Base-by-base conservation (phyloP, 1,140 invertebrate species). In the Dendrolimus punctatus region DNA sequence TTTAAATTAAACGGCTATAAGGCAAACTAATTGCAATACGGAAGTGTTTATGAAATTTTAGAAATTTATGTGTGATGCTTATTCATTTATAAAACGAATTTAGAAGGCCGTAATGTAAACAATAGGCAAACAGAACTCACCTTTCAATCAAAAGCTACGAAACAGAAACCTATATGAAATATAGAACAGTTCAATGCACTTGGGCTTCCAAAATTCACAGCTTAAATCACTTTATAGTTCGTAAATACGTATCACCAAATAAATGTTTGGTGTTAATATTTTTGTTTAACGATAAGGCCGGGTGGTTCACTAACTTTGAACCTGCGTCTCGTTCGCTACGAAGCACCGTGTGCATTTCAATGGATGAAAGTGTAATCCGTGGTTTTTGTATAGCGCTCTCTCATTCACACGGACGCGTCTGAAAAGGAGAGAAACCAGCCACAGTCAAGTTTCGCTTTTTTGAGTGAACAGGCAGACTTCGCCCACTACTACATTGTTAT, bases 331-430 rank as follows among this genome's bases (percentile, higher is more conserved):
- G 62, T 60, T 71, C 72, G 57, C 65, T 57, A 68, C 73, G 74
- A 69, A 73, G 82, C 71, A 74, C 76, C 79, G 82, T 77, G 79
- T 84, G 80, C 82, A 77, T 82, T 82, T 85, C 82, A 74, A 80
- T 74, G 72, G 80, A 84, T 80, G 82, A 85, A 85, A 82, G 82
- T 84, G 73, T 85, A 84, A 80, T 77, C 82, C 73, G 73, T 73
- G 77, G 76, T 85, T 85, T 85, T 85, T 85, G 82, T 85, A 83
- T 84, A 78, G 71, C 73, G 71, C 67, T 54, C 58, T 81, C 82
- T 85, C 79, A 68, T 58, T 84, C 60, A 46, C 51, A 56, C 70
- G 42, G 52, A 61, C 49, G 53, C 49, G 71, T 50, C 48, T 57
- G 74, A 84, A 70, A 74, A 67, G 71, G 78, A 80, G 51, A 57